phyloP scores from a whole-genome alignment of 1,140 invertebrate genomes.

The Camponotus floridanus region DNA sequence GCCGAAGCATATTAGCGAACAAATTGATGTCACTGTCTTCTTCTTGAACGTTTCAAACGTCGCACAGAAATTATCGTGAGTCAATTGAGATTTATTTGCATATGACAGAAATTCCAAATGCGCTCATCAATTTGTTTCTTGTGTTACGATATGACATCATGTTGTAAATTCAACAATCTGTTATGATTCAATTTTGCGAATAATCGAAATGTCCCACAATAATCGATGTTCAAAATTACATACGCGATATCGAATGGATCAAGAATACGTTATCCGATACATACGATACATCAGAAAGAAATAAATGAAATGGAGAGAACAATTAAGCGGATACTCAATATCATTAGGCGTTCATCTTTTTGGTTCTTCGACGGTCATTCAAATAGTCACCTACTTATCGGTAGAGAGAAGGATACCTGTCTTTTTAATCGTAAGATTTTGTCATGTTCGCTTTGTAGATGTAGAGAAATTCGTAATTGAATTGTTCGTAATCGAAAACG shows the following conservation, averaged over 20 bases:
- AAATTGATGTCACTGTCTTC: slow-evolving; percentile 44
- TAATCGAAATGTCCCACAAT: not conserved
- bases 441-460: slow-evolving; percentile 73
- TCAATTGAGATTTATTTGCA: slow-evolving; percentile 11
- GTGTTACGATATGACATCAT: not conserved
- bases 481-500: slow-evolving; percentile 36
- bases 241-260: not conserved
- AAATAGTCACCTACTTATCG: slow-evolving; percentile 50
- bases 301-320: not conserved
- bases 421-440: slow-evolving; percentile 74
- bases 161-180: not conserved
- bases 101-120: slow-evolving; percentile 8
- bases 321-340: slow-evolving; percentile 33
- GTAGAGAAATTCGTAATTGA: slow-evolving; percentile 56
- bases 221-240: slow-evolving; percentile 20
- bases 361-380: slow-evolving; percentile 56
- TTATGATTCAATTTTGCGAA: slow-evolving; percentile 1
- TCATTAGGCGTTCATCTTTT: slow-evolving; percentile 48
- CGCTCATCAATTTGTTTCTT: slow-evolving; percentile 5
- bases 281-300: not conserved
- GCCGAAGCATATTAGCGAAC: slow-evolving; percentile 43
- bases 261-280: not conserved
- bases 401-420: slow-evolving; percentile 53
- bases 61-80: not conserved
- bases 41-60: slow-evolving; percentile 33